phyloP scores from a whole-genome alignment of 2,888 invertebrate genomes.

The Furcula furcula region DNA sequence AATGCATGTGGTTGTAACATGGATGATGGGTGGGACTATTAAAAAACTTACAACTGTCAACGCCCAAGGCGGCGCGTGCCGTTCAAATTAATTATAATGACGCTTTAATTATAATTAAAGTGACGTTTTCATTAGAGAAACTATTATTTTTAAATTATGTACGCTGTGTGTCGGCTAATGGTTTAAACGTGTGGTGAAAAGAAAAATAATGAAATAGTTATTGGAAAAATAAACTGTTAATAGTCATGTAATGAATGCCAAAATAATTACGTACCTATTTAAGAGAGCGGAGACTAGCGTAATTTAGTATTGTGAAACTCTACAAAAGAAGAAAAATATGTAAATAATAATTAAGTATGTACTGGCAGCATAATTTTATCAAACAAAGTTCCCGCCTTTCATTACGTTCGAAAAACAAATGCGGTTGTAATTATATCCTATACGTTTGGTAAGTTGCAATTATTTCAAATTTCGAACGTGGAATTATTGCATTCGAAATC shows the following conservation, averaged over 20 bases:
- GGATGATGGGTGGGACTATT: slow-evolving; percentile 21
- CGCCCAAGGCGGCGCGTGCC: slow-evolving; percentile 52
- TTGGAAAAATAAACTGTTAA: background rate
- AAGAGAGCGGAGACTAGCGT: too few relatives aligned
- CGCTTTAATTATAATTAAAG: slow-evolving; percentile 62
- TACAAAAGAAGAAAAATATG: slow-evolving; percentile 23
- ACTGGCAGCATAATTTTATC: slow-evolving; percentile 31
- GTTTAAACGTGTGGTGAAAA: slow-evolving; percentile 14
- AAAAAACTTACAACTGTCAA: slow-evolving; percentile 53
- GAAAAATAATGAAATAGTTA: slow-evolving; percentile 16
- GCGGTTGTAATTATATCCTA: slow-evolving; percentile 52
- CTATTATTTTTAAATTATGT: slow-evolving; percentile 39
- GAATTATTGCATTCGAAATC: slow-evolving; percentile 57
- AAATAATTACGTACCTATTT: too few relatives aligned
- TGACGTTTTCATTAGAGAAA: slow-evolving; percentile 53
- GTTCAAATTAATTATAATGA: slow-evolving; percentile 60
- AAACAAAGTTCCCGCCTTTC: slow-evolving; percentile 40
- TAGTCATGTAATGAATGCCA: background rate
- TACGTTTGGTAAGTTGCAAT: slow-evolving; percentile 43
- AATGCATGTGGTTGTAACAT: background rate
- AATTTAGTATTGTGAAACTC: too few relatives aligned
- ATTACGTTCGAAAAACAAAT: slow-evolving; percentile 60
- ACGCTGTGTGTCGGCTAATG: slow-evolving; percentile 10
- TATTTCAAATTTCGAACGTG: slow-evolving; percentile 53
- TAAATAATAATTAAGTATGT: slow-evolving; percentile 34